A percentile compares a stretch with the other conserved stretches of the same genome.
phyloP scores from a whole-genome alignment of 2,888 invertebrate species.

The Drosophila stalkeri region DNA sequence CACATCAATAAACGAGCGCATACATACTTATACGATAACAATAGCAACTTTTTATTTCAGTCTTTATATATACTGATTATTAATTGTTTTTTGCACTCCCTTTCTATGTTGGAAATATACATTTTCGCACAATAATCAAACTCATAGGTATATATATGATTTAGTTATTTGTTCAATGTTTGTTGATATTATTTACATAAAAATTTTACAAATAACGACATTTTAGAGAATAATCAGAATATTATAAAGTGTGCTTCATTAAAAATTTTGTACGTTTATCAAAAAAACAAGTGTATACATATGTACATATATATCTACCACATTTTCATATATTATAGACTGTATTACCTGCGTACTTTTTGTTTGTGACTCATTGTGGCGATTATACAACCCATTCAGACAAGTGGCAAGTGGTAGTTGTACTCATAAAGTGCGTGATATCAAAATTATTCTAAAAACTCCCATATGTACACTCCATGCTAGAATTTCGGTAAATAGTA shows the following conservation, averaged over 20 bases:
- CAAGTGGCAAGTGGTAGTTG: constrained; percentile 3
- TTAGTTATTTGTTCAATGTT: not conserved
- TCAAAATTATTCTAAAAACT: constrained; percentile 49
- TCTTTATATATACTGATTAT: constrained; percentile 6
- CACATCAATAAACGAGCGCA: not conserved
- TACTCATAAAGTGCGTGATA: constrained; percentile 52
- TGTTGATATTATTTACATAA: not conserved
- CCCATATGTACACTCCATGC: constrained; percentile 5
- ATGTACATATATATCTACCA: constrained; percentile 9
- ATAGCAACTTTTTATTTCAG: constrained; percentile 25
- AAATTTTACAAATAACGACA: not conserved
- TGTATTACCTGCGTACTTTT: constrained; percentile 33
- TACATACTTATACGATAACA: constrained; percentile 33
- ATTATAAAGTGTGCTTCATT: not conserved
- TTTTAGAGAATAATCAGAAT: not conserved
- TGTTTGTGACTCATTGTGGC: constrained; percentile 56
- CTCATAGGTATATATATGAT: not conserved
- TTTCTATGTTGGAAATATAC: not conserved
- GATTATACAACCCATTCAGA: constrained; percentile 63
- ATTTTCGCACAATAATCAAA: not conserved
- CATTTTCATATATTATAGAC: constrained; percentile 8
- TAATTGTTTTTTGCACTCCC: constrained; percentile 19
- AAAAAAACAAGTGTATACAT: constrained; percentile 18
- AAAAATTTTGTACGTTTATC: not conserved
- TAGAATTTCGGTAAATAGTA: not conserved